These are phyloP conservation scores for Dinocampus coccinellae DNA, from an alignment of 2,888 invertebrate genomes.

Conservation along the genomic window DNA sequence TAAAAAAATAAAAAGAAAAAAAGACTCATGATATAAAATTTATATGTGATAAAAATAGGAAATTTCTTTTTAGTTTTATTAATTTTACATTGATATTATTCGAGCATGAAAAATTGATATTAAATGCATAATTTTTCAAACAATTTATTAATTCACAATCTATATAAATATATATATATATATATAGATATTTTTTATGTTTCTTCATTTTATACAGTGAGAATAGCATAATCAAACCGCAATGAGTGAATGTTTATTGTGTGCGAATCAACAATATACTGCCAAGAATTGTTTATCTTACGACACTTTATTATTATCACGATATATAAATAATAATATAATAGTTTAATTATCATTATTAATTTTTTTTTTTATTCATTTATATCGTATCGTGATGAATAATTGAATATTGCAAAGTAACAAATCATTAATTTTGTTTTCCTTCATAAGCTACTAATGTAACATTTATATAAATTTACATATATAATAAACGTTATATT, in stretches of 20 bases:
- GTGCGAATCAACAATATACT: constrained; percentile 39
- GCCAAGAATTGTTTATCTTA: constrained; percentile 44
- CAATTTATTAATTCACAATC: too few relatives aligned
- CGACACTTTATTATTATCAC: constrained; percentile 20
- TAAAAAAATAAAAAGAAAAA: background rate
- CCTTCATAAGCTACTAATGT: constrained; percentile 33
- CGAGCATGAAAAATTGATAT: background rate
- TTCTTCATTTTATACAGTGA: constrained; percentile 27
- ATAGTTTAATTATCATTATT: too few relatives aligned
- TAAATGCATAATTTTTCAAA: background rate
- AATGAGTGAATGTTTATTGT: constrained; percentile 12
- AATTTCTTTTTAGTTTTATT: constrained; percentile 1
- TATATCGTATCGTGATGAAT: constrained; percentile 11
- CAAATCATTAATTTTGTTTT: constrained; percentile 38
- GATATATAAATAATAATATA: constrained; percentile 18
- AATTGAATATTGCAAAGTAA: background rate
- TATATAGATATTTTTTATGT: background rate
- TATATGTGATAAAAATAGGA: constrained; percentile 16
- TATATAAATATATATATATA: background rate
- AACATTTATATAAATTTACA: constrained; percentile 26
- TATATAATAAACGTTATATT: constrained; percentile 37
- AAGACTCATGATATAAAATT: constrained; percentile 15
- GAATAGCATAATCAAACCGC: constrained; percentile 14
- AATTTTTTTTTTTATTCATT: constrained; percentile 1
- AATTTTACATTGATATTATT: background rate